Base-by-base conservation (phyloP, 2,113 vertebrate genomes). In the Gorsachius goisagi region DNA sequence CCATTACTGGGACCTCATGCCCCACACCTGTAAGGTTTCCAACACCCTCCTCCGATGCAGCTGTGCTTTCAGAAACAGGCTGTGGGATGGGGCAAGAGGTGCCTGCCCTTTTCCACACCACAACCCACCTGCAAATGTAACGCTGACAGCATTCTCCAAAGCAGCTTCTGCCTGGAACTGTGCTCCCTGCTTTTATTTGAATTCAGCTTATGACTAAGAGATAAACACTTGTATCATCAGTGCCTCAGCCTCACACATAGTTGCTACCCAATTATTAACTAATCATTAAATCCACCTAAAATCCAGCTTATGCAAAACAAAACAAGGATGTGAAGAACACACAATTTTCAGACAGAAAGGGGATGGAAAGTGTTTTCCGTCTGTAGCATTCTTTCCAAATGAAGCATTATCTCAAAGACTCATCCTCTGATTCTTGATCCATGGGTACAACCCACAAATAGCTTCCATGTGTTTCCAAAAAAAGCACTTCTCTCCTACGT, bases 241-340 rank as follows among this genome's bases (percentile, higher is more conserved):
- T 72, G 68, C 85, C 85, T 94, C 85, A 89, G 67, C 76, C 60
- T 56, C 4, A 6, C 73, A 53, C 64, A 49, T 32, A 56, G 63
- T 75, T 75, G 45, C 93, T 76, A 86, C 76, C 69, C 77, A 79
- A 32, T 89, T 85, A 93, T 91, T 92, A 97, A 79, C 68, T 89
- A 87, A 90, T 90, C 76, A 89, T 84, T 91, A 89, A 93, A 92
- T 58, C 62, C 89, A 96, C 69, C 80, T 87, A 73, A 96, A 95
- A 95, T 64, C 73, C 60, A 85, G 24, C 27, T 94, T 78, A 81
- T 78, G 68, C 52, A 92, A 85, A 95, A 93, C 69, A 87, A 90
- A 96, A 72, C 19, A 78, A 45, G 9, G 35, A 62, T 56, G 37
- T 80, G 52, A 74, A 92, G 45, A 93, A 71, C 73, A 74, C 26